Evolutionary conservation across 2,797 vertebrate species (phyloP).

Genomic region (Rhabdophis nuchalis): DNA sequence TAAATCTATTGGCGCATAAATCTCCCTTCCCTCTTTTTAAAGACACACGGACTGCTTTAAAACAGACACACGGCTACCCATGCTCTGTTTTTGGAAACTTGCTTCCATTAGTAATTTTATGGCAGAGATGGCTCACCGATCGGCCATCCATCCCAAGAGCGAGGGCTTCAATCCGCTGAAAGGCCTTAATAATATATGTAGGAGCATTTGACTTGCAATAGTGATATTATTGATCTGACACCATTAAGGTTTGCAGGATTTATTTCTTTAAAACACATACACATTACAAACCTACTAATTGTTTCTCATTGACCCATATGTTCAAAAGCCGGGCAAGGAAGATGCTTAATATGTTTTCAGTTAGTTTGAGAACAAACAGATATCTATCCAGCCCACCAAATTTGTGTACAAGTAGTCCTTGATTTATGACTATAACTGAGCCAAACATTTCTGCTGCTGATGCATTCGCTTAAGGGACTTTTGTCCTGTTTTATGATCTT

Average conservation of each 20-base stretch:
- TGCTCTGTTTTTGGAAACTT: conserved; percentile 42
- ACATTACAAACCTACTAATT: background rate
- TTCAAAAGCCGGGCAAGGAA: background rate
- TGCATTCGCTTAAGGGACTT: background rate
- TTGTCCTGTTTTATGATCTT: background rate
- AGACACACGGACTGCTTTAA: background rate
- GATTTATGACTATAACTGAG: background rate
- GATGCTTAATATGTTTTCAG: conserved; percentile 65
- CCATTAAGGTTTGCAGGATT: conserved; percentile 68
- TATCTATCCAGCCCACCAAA: conserved; percentile 36
- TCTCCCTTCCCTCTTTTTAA: background rate
- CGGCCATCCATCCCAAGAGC: conserved; percentile 54
- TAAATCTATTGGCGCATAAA: background rate
- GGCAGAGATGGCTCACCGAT: conserved; percentile 56
- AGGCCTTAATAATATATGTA: conserved; percentile 73
- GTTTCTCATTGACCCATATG: conserved; percentile 41
- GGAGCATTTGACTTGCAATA: conserved; percentile 69
- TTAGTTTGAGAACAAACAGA: conserved; percentile 68
- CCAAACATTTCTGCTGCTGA: background rate
- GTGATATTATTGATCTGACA: conserved; percentile 75
- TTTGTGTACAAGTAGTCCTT: background rate
- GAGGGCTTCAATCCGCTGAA: conserved; percentile 56
- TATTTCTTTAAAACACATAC: conserved; percentile 44
- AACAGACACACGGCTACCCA: conserved; percentile 34
- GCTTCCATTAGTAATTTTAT: conserved; percentile 64